These are phyloP conservation scores for Agrilus planipennis DNA, from an alignment of 1,140 invertebrate species.

Conservation along the genomic window DNA sequence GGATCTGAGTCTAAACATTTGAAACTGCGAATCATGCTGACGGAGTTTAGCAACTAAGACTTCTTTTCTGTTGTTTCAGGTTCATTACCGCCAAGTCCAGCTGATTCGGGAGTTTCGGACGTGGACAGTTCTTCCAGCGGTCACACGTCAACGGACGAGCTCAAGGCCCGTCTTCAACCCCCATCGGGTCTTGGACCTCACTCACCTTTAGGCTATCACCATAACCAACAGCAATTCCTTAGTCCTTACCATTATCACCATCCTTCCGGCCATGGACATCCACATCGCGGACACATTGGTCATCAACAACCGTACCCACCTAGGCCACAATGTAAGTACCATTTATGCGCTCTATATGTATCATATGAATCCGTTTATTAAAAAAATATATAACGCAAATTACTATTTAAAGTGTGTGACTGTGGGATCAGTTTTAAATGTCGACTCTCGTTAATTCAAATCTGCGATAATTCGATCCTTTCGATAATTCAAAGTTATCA, in stretches of 20 bases:
- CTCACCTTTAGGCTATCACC: conserved; percentile 21
- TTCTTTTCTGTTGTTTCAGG: conserved; percentile 38
- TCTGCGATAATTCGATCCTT: too few relatives aligned
- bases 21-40: too few relatives aligned
- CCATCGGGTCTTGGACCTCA: conserved; percentile 22
- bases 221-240: conserved; percentile 21
- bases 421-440: too few relatives aligned
- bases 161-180: conserved; percentile 58
- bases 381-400: too few relatives aligned
- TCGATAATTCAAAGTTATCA: too few relatives aligned
- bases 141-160: conserved; percentile 70
- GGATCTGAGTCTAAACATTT: too few relatives aligned
- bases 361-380: too few relatives aligned
- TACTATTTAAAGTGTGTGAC: too few relatives aligned
- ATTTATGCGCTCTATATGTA: too few relatives aligned
- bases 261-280: conserved; percentile 19
- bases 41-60: too few relatives aligned
- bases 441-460: too few relatives aligned
- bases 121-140: conserved; percentile 91
- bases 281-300: conserved; percentile 21
- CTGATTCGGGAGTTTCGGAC: conserved; percentile 93
- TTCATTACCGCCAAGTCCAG: conserved; percentile 91
- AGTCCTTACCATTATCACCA: conserved; percentile 19
- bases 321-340: conserved; percentile 6
- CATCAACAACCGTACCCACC: conserved; percentile 14